Evolutionary conservation across 1,140 invertebrate species (phyloP), one percentile per base, ranked within the genome.

Genomic region (Tribolium castaneum): DNA sequence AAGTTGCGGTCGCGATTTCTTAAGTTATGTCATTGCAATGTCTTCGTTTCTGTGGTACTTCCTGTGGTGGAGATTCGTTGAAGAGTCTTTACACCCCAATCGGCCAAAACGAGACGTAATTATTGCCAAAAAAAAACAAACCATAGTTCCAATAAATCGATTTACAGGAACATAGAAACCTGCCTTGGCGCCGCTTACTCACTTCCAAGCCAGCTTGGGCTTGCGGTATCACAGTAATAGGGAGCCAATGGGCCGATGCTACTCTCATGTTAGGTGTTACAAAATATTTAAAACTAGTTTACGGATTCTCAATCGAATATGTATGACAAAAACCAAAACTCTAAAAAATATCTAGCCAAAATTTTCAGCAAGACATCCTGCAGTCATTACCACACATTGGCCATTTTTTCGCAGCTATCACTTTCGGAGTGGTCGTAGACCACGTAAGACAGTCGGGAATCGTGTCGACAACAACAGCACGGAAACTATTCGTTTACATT

Each of bases 51-150:
- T 93, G 30, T 94, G 93, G 93, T 92, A 92, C 77, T 87, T 93
- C 10, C 78, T 92, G 0, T 95, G 94, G 90, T 89, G 90, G 81
- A 82, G 91, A 50, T 89, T 94, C 66, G 92, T 93, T 13, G 92
- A 91, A 84, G 92, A 94, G 79, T 87, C 87, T 7, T 70, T 86
- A 6, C 81, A 85, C 77, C 85, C 85, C 3, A 86, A 86, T 77
- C 56, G 83, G 71, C 85, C 86, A 4, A 86, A 84, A 59, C 70
- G 85, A 81, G 85, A 86, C 78, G 85, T 79, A 62, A 59, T 59
- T 56, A 45, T 3, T 1, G 2, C 5, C 39, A 45, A n/a, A 9
- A 45, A 45, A 45, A 45, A 45, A 45, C 16, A 19, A 19, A 19
- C 16, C 2, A 19, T 19, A 19, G 16, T 1, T 19, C 16, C 16